phyloP scores from a whole-genome alignment of 2,888 invertebrate species.

The Amaurobius ferox region DNA sequence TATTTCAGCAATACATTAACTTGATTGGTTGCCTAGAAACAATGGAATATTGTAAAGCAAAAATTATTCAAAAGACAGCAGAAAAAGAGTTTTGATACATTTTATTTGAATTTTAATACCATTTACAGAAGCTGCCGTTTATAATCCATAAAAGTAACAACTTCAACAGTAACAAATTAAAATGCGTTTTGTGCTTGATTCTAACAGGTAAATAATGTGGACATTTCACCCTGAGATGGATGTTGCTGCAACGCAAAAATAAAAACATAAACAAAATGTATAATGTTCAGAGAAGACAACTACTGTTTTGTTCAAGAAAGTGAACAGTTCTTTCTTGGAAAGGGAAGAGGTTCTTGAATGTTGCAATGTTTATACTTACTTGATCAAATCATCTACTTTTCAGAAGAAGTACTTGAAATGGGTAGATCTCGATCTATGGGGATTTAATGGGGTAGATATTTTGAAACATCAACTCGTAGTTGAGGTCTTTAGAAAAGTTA shows the following conservation, averaged over 20 bases:
- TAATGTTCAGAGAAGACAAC: background rate
- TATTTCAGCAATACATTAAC: too few species aligned
- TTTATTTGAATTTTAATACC: constrained; percentile 9
- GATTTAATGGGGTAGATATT: too few species aligned
- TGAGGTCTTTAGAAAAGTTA: too few species aligned
- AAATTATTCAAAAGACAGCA: background rate
- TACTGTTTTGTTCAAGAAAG: background rate
- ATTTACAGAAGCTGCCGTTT: background rate
- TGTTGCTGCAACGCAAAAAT: background rate
- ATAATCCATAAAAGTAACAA: background rate
- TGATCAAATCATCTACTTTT: too few species aligned
- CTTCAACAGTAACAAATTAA: background rate
- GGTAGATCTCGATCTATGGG: too few species aligned
- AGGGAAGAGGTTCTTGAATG: background rate
- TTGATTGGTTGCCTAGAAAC: too few species aligned
- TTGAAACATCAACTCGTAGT: too few species aligned
- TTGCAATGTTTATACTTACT: too few species aligned
- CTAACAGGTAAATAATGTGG: constrained; percentile 5
- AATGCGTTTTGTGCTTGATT: background rate
- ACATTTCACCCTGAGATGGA: background rate
- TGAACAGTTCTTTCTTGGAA: background rate
- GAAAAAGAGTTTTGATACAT: background rate
- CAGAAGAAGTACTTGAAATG: too few species aligned
- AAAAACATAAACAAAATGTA: background rate
- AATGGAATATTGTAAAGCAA: too few species aligned